Evolutionary conservation across 2,113 vertebrate genomes (phyloP), one percentile per base, ranked within the genome.

Genomic region (Corythoichthys intestinalis): DNA sequence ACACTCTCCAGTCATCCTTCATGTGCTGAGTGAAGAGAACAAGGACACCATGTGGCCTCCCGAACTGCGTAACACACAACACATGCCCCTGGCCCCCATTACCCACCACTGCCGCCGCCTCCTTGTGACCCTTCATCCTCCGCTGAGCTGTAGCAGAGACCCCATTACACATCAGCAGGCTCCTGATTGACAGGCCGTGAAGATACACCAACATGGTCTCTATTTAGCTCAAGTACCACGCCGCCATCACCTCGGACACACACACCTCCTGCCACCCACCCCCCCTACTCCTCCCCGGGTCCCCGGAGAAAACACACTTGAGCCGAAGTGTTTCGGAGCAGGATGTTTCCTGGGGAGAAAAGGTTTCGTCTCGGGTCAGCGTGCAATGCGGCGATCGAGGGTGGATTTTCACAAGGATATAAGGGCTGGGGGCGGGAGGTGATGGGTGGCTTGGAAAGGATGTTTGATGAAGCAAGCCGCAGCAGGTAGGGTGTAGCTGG

Each of bases 271-370:
- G 56, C 66, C 71, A 50, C 53, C 77, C 76, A 15, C 77, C 80
- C 67, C 56, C 77, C 75, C 85, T 86, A 88, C 90, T 15, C 46
- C 85, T 88, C 89, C 88, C 60, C 44, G 84, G 86, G 90, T 92
- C 93, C 90, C 93, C 87, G 86, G 91, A 94, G 96, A 95, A 98
- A 95, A 97, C 96, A 96, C 96, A 96, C 95, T 97, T 94, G 94
- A 96, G 94, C 94, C 94, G 93, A 96, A 95, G 95, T 96, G 95
- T 98, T 96, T 95, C 95, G 91, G 94, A 94, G 95, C 95, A 95
- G 96, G 96, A 97, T 94, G 95, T 93, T 92, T 95, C 97, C 95
- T 93, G 94, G 94, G 94, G 96, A 97, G 96, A 93, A 92, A 92
- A 90, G 95, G 94, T 96, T 98, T 96, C 92, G 91, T 96, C 94